Evolutionary conservation across 1,140 invertebrate genomes (phyloP), one percentile per base, ranked within the genome.

Genomic region (Chionoecetes opilio): DNA sequence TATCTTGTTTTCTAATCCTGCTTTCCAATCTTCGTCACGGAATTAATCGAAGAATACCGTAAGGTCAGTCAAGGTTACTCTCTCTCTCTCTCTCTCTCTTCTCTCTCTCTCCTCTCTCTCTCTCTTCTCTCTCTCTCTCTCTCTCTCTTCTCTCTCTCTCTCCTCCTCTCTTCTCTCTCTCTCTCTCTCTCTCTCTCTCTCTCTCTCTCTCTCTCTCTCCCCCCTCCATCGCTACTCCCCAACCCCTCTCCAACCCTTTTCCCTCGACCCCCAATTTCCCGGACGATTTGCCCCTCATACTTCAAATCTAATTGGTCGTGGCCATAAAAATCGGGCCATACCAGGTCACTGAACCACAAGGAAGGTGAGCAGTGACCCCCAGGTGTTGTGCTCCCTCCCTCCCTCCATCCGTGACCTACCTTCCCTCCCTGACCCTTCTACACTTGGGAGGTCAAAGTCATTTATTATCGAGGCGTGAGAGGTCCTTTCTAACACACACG

Each of bases 391-490:
- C 87, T 89, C 21, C 87, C 87, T 38, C 2, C 35, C 35, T 21
- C 87, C 14, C 21, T 14, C 87, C 17, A 8, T 46, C 37, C 11
- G 29, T 41, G 26, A 37, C 17, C 29, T 17, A 6, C 86, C 29
- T 1, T 37, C 29, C n/a, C 11, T 41, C 86, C 29, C 6, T n/a
- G 14, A 14, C 17, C 34, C 14, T 8, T 3, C 37, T 35, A 17
- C n/a, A 34, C 38, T 21, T 35, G n/a, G 34, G 26, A 53, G 82
- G 38, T 46, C 38, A 31, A 26, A 53, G 38, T 84, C 82, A 53
- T 93, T 92, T 46, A 92, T 84, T 31, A 53, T 41, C 84, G 31
- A 32, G 75, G 92, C 37, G 35, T 46, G 82, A 86, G 92, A 46
- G 41, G 35, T 38, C 63, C n/a, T 75, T 75, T 75, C 63, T 75